Evolutionary conservation across 2,888 invertebrate genomes (phyloP).

Genomic region (Lasiommata megera): DNA sequence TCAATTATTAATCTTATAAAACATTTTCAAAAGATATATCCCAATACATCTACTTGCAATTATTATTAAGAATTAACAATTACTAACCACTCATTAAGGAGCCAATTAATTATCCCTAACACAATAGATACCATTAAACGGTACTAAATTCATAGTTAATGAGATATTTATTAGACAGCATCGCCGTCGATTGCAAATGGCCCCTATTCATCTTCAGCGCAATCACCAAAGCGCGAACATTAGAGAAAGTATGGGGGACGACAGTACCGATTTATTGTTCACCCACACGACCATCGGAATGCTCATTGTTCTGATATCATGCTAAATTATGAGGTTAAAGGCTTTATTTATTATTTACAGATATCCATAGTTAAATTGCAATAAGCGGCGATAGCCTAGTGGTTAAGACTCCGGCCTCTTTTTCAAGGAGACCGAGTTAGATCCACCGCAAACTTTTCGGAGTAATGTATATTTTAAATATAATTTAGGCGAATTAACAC

Average conservation of each 20-base stretch:
- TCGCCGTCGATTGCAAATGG: constrained; percentile 40
- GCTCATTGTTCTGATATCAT: constrained; percentile 16
- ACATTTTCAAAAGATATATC: too few relatives aligned
- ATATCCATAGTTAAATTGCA: too few relatives aligned
- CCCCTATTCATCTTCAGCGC: constrained; percentile 48
- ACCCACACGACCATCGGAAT: constrained; percentile 17
- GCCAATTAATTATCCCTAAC: background rate
- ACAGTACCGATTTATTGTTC: constrained; percentile 30
- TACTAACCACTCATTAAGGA: background rate
- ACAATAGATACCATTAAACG: constrained; percentile 10
- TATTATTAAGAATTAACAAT: background rate
- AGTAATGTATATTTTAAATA: too few relatives aligned
- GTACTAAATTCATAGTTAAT: constrained; percentile 22
- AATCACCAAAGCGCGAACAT: constrained; percentile 47
- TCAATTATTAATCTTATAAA: too few relatives aligned
- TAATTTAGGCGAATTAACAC: too few relatives aligned
- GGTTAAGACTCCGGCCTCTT: too few relatives aligned
- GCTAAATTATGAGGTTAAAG: constrained; percentile 4
- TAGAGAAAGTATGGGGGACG: constrained; percentile 44
- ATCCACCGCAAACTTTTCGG: too few relatives aligned
- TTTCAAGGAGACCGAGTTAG: too few relatives aligned
- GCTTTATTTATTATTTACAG: constrained; percentile 7
- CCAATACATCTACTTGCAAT: too few relatives aligned
- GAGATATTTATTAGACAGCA: constrained; percentile 21
- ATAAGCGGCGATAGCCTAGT: too few relatives aligned